Conservation (phyloP, 2,113 vertebrate genomes). For the Papio anubis region DNA sequence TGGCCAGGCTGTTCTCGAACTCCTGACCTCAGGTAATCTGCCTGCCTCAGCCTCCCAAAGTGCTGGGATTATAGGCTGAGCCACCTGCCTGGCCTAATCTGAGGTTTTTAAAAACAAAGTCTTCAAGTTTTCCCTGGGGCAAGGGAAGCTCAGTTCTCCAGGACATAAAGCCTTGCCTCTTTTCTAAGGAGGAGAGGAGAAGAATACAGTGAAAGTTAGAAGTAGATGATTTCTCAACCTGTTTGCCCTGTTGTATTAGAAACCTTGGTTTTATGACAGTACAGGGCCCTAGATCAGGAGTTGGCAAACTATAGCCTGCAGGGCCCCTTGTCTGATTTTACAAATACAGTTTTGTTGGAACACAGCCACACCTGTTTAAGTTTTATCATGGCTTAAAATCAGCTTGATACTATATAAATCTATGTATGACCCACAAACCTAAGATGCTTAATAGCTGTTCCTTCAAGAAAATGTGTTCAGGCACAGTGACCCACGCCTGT, state of each 20-base stretch:
- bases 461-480: not conserved
- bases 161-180: not conserved
- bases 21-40: too few relatives aligned
- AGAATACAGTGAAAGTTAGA: not conserved
- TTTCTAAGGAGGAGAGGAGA: not conserved
- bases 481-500: too few relatives aligned
- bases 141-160: not conserved
- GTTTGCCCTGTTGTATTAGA: not conserved
- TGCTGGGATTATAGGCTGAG: too few relatives aligned
- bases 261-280: not conserved
- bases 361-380: not conserved
- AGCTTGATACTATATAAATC: not conserved
- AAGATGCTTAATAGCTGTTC: not conserved
- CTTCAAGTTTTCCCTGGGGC: not conserved
- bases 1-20: too few relatives aligned
- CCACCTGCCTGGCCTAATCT: not conserved
- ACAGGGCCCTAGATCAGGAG: not conserved
- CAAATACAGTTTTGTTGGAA: not conserved
- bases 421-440: not conserved
- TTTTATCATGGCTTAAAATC: not conserved
- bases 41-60: too few relatives aligned
- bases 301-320: not conserved
- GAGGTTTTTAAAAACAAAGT: conserved; percentile 7
- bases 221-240: not conserved
- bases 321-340: not conserved